phyloP scores from a whole-genome alignment of 2,113 vertebrate species.

The Cyphomyrus discorhynchus region DNA sequence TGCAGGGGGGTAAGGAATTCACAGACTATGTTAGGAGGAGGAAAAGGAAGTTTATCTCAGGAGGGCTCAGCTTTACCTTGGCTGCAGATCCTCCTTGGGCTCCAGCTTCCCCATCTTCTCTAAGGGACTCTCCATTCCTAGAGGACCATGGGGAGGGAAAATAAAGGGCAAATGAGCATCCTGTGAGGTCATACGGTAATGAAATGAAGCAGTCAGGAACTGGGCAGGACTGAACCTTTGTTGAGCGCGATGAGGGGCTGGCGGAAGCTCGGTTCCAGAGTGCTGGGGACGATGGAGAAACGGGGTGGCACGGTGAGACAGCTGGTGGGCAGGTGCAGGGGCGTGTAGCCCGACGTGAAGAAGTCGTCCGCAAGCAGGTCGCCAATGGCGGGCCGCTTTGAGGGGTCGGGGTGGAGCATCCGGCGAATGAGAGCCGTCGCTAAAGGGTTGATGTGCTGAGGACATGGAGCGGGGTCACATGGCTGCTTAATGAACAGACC shows the following conservation, averaged over 20 bases:
- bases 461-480: not conserved
- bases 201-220: not conserved
- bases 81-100: slow-evolving; percentile 50
- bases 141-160: not conserved
- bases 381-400: slow-evolving; percentile 68
- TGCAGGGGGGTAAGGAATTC: not conserved
- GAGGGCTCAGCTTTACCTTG: slow-evolving; percentile 38
- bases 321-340: slow-evolving; percentile 79
- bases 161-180: not conserved
- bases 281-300: slow-evolving; percentile 80
- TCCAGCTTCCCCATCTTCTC: slow-evolving; percentile 61
- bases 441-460: slow-evolving; percentile 78
- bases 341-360: slow-evolving; percentile 80
- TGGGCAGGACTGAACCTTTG: slow-evolving; percentile 33
- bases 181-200: no score
- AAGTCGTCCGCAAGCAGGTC: slow-evolving; percentile 81
- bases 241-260: slow-evolving; percentile 77
- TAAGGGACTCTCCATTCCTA: slow-evolving; percentile 50
- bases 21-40: not conserved
- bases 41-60: not conserved
- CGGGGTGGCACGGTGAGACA: slow-evolving; percentile 84
- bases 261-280: slow-evolving; percentile 59
- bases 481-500: not conserved
- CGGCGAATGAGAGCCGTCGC: slow-evolving; percentile 79
- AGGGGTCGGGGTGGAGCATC: slow-evolving; percentile 85